Base-by-base conservation (phyloP, 2,113 vertebrate genomes). In the Colaptes auratus region DNA sequence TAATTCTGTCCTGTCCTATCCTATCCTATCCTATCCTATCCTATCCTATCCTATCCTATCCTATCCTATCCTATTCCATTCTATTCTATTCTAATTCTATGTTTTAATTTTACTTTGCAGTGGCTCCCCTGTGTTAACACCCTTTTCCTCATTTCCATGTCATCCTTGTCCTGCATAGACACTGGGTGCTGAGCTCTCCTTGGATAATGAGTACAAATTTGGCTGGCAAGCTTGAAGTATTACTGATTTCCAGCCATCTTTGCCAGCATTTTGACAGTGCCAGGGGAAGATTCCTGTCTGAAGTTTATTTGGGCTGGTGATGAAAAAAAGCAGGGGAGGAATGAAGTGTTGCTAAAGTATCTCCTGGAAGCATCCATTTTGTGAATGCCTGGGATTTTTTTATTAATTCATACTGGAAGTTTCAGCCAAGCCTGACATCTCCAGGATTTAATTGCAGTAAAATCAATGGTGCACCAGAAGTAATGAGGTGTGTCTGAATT, bases 401-500 rank as follows among this genome's bases (percentile, higher is more conserved):
- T 72, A 83, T 84, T 61, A 90, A 89, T 76, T 92, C 50, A 58
- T 78, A 94, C 90, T 86, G 86, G 80, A 80, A 67, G 91, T 95
- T 94, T 92, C 52, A 87, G n/a, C 78, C 78, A 91, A 71, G 63
- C 44, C 67, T 93, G 77, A 95, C 96, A 85, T 10, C 23, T 88
- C 64, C 42, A 88, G 93, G 53, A 88, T 78, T 86, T 95, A 89
- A 93, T 69, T 90, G 89, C 82, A 81, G 50, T 64, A 86, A 95
- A 94, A 93, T 93, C 88, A 89, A 58, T 88, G 79, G 52, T 71
- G 85, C 31, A 70, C 42, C 50, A 76, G 60, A 74, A 93, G 61
- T 80, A 95, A 82, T 80, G 76, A 95, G 55, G 53, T 83, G 69
- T 92, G 60, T 76, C 87, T 95, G 90, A 96, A 89, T 92, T 88